Percentiles rank a stretch among this genome's conserved stretches.
Conservation (phyloP, 1,140 invertebrate species). For the Microplitis mediator region DNA sequence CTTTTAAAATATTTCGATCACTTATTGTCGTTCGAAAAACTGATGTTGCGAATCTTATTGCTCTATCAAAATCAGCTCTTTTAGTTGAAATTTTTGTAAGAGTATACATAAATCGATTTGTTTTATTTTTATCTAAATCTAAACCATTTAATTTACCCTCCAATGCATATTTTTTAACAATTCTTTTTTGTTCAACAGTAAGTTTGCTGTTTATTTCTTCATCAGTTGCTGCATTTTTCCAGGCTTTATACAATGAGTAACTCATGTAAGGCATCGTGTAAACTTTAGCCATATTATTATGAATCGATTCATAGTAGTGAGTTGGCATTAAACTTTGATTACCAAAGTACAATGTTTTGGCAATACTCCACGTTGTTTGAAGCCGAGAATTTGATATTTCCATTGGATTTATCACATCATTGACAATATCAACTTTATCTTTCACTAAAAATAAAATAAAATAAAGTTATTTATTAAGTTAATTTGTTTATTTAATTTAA, state of each 20-base stretch:
- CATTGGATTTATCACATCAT: conserved; percentile 77
- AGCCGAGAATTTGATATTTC: conserved; percentile 76
- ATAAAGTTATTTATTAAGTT: conserved; percentile 21
- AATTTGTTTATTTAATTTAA: neutral
- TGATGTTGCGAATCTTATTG: conserved; percentile 67
- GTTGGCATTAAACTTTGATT: conserved; percentile 80
- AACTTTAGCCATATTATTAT: conserved; percentile 73
- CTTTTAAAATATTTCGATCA: conserved; percentile 70
- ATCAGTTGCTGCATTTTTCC: conserved; percentile 64
- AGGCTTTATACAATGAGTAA: conserved; percentile 70
- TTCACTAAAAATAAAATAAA: conserved; percentile 41
- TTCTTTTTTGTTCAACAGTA: conserved; percentile 71
- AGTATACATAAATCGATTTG: conserved; percentile 48
- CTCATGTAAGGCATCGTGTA: conserved; percentile 72
- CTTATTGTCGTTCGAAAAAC: conserved; percentile 71
- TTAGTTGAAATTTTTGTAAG: conserved; percentile 56
- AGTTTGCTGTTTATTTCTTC: conserved; percentile 64
- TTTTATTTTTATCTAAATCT: conserved; percentile 58
- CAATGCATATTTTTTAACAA: conserved; percentile 78
- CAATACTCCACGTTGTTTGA: conserved; percentile 84
- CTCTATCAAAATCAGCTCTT: conserved; percentile 67
- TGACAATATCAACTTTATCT: conserved; percentile 68
- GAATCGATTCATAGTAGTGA: conserved; percentile 75
- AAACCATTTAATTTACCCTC: conserved; percentile 85
- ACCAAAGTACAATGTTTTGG: conserved; percentile 82